Base-by-base conservation (phyloP, 1,140 invertebrate species). In the Diabrotica virgifera region DNA sequence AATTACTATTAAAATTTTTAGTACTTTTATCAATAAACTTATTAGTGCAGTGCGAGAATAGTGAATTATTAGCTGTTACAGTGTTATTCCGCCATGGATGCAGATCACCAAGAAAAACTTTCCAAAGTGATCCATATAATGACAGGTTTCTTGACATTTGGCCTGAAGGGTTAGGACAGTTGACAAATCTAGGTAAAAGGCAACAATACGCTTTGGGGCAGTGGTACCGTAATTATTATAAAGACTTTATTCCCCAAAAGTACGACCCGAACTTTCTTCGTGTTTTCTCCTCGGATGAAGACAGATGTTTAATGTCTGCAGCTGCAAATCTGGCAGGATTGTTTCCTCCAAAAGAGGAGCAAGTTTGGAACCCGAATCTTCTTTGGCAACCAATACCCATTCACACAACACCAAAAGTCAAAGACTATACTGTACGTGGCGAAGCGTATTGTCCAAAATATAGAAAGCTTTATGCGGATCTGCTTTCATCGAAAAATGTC, bases 361-460 rank as follows among this genome's bases (percentile, higher is more conserved):
- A 87, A 69, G 65, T 86, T 5, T 96, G 92, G 90, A 86, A 93
- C 74, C 60, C 69, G 0, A 66, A 85, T 6, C 76, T 95, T 2
- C 73, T 79, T 10, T 97, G 94, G 94, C 92, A 94, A 77, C 94
- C 94, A 0, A 90, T 96, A 72, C 92, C 94, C 0, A 84, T 96
- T 9, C 92, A 95, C 70, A 93, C 93, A 0, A 70, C 82, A 14
- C 88, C 90, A 0, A 81, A 86, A 40, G 5, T 24, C 6, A 36
- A 84, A 12, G 92, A 95, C 81, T 70, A 85, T 65, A 75, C 93
- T 2, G 14, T 74, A 14, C 55, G 55, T 5, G 74, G 72, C 74
- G 85, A 88, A 73, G 86, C 85, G 62, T 78, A 81, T 13, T 93
- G 91, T 75, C 80, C 85, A 0, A 81, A 80, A 55, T 92, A 87